A percentile compares a stretch with the other conserved stretches of the same genome.
These are phyloP conservation scores for Peromyscus attwateri DNA, from an alignment of 2,797 vertebrate species.

Conservation along the genomic window DNA sequence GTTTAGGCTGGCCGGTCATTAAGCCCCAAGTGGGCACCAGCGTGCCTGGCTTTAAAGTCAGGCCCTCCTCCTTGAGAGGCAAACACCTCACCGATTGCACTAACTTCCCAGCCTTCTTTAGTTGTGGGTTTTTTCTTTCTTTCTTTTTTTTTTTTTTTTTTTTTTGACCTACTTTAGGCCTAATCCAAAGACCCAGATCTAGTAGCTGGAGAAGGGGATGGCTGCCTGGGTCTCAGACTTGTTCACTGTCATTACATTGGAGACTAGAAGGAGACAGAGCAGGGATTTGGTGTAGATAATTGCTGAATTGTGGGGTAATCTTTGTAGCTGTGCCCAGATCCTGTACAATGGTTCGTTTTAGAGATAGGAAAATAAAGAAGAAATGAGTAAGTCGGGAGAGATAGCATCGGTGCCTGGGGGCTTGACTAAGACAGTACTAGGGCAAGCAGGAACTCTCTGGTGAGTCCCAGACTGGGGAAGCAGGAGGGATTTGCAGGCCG, in stretches of 20 bases:
- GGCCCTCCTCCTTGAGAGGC: background rate
- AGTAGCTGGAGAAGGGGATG: background rate
- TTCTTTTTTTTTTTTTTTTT: background rate
- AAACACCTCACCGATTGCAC: background rate
- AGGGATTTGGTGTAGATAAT: background rate
- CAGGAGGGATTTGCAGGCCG: background rate
- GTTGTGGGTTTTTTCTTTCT: background rate
- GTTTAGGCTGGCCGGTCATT: background rate
- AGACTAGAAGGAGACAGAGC: background rate
- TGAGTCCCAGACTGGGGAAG: constrained; percentile 73
- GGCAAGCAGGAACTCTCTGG: constrained; percentile 69
- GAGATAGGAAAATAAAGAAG: constrained; percentile 76
- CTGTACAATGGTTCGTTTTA: constrained; percentile 71
- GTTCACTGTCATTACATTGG: background rate
- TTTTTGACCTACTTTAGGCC: background rate
- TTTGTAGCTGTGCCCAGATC: constrained; percentile 73
- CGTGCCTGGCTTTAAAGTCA: background rate
- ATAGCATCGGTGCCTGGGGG: constrained; percentile 79
- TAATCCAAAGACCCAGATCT: background rate
- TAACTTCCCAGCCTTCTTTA: background rate
- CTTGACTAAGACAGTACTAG: constrained; percentile 82
- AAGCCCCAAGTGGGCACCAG: background rate
- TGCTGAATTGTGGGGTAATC: constrained; percentile 53
- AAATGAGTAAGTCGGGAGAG: constrained; percentile 80
- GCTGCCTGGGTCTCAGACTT: background rate